phyloP scores from a whole-genome alignment of 2,113 vertebrate species.

The Boleophthalmus pectinirostris region DNA sequence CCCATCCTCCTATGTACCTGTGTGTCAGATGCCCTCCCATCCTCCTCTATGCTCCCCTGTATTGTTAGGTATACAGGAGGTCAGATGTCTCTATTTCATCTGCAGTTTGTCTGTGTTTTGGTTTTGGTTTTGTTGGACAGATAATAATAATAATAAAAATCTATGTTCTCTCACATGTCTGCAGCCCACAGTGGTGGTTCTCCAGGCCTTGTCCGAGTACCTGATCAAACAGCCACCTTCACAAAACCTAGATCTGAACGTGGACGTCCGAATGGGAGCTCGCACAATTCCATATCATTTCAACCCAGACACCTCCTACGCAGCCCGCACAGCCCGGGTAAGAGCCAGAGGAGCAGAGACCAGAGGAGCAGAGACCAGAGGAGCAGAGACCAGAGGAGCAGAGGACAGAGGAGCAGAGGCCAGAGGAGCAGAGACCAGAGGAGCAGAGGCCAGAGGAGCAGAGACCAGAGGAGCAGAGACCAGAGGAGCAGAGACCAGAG shows the following conservation, averaged over 20 bases:
- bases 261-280: slow-evolving; percentile 68
- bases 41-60: too few relatives aligned
- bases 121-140: too few relatives aligned
- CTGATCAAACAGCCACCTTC: slow-evolving; percentile 49
- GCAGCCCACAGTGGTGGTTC: slow-evolving; percentile 79
- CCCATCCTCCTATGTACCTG: not conserved
- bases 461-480: too few relatives aligned
- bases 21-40: not conserved
- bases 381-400: not conserved
- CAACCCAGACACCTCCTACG: slow-evolving; percentile 49
- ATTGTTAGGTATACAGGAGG: too few relatives aligned
- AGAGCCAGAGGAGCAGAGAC: slow-evolving; percentile 5
- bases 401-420: too few relatives aligned
- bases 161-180: not conserved
- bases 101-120: too few relatives aligned
- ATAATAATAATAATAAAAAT: too few relatives aligned
- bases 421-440: too few relatives aligned
- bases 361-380: not conserved
- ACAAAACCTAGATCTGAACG: slow-evolving; percentile 43
- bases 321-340: slow-evolving; percentile 67
- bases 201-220: slow-evolving; percentile 78
- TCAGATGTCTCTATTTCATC: too few relatives aligned
- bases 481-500: too few relatives aligned
- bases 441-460: too few relatives aligned
- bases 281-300: slow-evolving; percentile 64